Evolutionary conservation across 2,797 vertebrate genomes (phyloP), one percentile per base, ranked within the genome.

Genomic region (Paramormyrops hopkinsi): DNA sequence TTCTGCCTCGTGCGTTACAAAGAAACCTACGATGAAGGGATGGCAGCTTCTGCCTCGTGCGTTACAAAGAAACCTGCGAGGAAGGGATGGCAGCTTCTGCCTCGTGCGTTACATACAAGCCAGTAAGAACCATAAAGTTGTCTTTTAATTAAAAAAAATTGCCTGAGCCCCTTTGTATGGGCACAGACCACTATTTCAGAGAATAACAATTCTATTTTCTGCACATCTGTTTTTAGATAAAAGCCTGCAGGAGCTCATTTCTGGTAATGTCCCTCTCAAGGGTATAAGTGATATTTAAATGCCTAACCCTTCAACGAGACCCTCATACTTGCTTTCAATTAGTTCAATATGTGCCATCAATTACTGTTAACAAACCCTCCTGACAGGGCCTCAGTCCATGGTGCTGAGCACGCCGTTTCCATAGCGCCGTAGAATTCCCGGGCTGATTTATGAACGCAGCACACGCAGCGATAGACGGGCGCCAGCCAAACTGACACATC

Each of bases 321-420:
- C 53, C 25, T 54, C 44, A 0, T 51, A 86, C 3, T 14, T 86
- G 84, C 46, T 86, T 86, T 86, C 46, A 86, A 51, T 86, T 86
- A 86, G 50, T 53, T 51, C 46, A 86, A 33, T 86, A 33, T 54
- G 50, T 86, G 84, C 46, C 84, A 86, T 86, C 84, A 25, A 54
- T 86, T 33, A 86, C 12, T 33, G 46, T 53, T 54, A 29, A 86
- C 22, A 17, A 51, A 50, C 50, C 50, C 22, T 11, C n/a, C 46
- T 86, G 84, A 86, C 50, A 29, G 48, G 0, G 5, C 84, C 50
- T 37, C 5, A 9, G n/a, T 14, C 22, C 4, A 0, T 12, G 22
- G 46, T 86, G 48, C 25, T 50, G 84, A 53, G 14, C 25, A 17
- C 11, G 25, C 46, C 5, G 25, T 86, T 54, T 86, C 50, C 46